Base-by-base conservation (phyloP, 1,140 invertebrate species). In the Pachyrhynchus sulphureomaculatus region DNA sequence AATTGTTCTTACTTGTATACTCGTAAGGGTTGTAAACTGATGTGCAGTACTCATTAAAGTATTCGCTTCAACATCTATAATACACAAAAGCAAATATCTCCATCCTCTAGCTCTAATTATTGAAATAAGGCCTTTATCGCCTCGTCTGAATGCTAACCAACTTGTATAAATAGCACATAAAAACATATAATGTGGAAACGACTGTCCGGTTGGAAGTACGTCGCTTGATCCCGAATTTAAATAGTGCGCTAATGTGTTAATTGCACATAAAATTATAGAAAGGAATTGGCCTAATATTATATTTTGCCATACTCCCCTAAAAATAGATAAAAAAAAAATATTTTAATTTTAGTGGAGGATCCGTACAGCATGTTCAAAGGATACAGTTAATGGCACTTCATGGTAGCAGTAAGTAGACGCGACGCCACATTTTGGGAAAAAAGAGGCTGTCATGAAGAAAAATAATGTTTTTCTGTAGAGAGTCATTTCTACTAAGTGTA, bases 1-100 rank as follows among this genome's bases (percentile, higher is more conserved):
- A n/a, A n/a, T n/a, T n/a, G 33, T 29, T 36, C 64, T 24, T 77
- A 86, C 83, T 79, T 85, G 84, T 64, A 84, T 82, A 65, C 84
- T 84, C 15, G 82, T 81, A 37, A 86, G 75, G 51, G 84, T 86
- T 10, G 85, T 86, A 64, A 83, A 85, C 62, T 85, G 83, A 78
- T 89, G 90, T 2, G 89, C 87, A 49, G 86, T 86, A 17, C 88
- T 85, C 49, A 90, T 81, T 53, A 91, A 75, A 56, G 85, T 90
- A 75, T 90, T 90, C 18, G 88, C 88, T 76, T 90, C 85, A 4
- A 94, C 91, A 77, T 95, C 92, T 57, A 88, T 83, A n/a, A 88
- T 66, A 1, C 88, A 86, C 17, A 91, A 75, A 23, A 91, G 71
- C 47, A 89, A 79, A 76, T 92, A 91, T 66, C 87, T 83, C 86